Conservation (phyloP, 1,140 invertebrate genomes). For the Odontomachus brunneus region DNA sequence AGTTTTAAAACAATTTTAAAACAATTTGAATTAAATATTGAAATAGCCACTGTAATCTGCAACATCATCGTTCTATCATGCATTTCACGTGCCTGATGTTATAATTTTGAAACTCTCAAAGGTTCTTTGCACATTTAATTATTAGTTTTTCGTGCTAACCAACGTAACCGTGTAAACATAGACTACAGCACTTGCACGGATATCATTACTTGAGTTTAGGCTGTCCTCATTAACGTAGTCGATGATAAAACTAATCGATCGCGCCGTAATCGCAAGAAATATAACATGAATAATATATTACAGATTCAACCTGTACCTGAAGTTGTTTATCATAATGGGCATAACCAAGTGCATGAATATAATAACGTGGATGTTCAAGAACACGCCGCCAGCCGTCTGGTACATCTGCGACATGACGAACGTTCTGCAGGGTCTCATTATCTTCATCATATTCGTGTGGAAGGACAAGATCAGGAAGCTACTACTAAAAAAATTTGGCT, state of each 20-base stretch:
- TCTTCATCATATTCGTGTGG: constrained; percentile 90
- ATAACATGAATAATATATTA: constrained; percentile 33
- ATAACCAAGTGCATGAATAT: constrained; percentile 90
- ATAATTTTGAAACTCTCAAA: no score
- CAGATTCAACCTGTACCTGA: constrained; percentile 89
- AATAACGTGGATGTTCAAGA: constrained; percentile 86
- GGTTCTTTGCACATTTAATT: no score
- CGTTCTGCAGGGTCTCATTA: constrained; percentile 88
- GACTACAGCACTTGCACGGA: no score
- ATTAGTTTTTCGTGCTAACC: no score
- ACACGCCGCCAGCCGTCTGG: constrained; percentile 87
- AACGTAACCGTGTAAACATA: no score
- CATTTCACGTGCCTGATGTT: no score
- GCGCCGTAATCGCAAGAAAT: background rate
- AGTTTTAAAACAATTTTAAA: no score
- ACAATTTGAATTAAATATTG: no score
- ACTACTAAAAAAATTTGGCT: constrained; percentile 85
- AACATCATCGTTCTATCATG: no score
- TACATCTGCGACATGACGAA: constrained; percentile 87
- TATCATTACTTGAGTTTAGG: no score
- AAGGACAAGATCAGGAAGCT: constrained; percentile 88
- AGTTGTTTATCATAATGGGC: constrained; percentile 91
- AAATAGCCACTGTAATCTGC: no score
- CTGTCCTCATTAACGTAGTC: background rate
- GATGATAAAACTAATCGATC: background rate